Conservation (phyloP, 2,797 vertebrate genomes). For the Podarcis siculus region DNA sequence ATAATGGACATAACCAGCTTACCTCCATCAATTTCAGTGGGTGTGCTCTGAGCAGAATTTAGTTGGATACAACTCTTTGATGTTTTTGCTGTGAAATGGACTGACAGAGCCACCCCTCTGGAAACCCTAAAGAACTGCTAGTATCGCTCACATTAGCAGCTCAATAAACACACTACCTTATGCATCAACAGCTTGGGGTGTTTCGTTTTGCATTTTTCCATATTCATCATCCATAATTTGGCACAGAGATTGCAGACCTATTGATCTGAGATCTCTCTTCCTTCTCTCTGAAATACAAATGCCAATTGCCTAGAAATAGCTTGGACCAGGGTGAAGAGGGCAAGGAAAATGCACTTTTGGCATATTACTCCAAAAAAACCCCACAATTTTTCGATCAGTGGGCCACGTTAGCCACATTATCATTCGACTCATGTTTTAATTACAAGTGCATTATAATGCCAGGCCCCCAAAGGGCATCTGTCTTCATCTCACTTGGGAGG, state of each 20-base stretch:
- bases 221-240: constrained; percentile 37
- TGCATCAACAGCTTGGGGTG: not conserved
- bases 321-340: constrained; percentile 2
- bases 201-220: constrained; percentile 31
- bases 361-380: not conserved
- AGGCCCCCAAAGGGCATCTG: constrained; percentile 16
- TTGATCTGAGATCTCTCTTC: constrained; percentile 43
- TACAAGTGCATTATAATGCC: constrained; percentile 3
- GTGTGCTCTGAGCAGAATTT: too few relatives aligned
- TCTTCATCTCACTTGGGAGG: constrained; percentile 15
- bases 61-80: too few relatives aligned
- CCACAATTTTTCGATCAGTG: constrained; percentile 6
- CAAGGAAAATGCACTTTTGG: constrained; percentile 22
- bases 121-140: constrained; percentile 10
- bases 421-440: constrained; percentile 34
- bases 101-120: too few relatives aligned
- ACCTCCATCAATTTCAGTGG: too few relatives aligned
- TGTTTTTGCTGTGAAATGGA: too few relatives aligned
- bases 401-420: constrained; percentile 2
- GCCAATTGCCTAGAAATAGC: constrained; percentile 2
- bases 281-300: constrained; percentile 38
- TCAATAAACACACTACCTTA: constrained; percentile 21
- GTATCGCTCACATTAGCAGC: not conserved
- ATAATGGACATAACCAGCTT: too few relatives aligned
- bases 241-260: constrained; percentile 41